A percentile compares a stretch with the other conserved stretches of the same genome.
phyloP scores from a whole-genome alignment of 2,888 invertebrate genomes.

The Lottia scabra region DNA sequence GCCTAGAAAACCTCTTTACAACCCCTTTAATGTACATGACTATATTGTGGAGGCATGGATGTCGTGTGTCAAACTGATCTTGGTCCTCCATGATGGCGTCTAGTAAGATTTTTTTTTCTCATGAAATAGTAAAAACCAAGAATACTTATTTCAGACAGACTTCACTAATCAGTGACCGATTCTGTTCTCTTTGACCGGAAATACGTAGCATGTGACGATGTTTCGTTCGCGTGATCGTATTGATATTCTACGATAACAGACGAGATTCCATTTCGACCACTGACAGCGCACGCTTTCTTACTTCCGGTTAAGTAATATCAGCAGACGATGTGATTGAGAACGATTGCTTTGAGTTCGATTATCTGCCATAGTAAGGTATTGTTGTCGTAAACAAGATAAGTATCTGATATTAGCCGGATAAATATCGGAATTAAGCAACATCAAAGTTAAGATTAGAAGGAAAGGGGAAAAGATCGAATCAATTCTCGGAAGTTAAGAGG shows the following conservation, averaged over 20 bases:
- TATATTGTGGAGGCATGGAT: no score
- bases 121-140: no score
- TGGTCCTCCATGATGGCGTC: no score
- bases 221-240: neutral
- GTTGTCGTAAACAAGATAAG: constrained; percentile 6
- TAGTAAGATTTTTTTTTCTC: no score
- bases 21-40: no score
- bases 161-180: no score
- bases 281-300: constrained; percentile 1
- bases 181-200: neutral
- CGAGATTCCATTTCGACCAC: constrained; percentile 3
- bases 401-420: neutral
- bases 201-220: neutral
- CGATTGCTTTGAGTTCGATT: constrained; percentile 2
- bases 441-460: no score
- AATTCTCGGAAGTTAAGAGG: no score
- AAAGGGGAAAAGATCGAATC: no score
- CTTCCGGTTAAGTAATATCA: neutral
- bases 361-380: constrained; percentile 1
- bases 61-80: no score
- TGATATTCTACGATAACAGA: neutral
- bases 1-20: no score
- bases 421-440: neutral
- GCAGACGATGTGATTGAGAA: constrained; percentile 3
- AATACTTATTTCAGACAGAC: no score